Evolutionary conservation across 1,140 invertebrate species (phyloP), one percentile per base, ranked within the genome.

Genomic region (Halictus rubicundus): DNA sequence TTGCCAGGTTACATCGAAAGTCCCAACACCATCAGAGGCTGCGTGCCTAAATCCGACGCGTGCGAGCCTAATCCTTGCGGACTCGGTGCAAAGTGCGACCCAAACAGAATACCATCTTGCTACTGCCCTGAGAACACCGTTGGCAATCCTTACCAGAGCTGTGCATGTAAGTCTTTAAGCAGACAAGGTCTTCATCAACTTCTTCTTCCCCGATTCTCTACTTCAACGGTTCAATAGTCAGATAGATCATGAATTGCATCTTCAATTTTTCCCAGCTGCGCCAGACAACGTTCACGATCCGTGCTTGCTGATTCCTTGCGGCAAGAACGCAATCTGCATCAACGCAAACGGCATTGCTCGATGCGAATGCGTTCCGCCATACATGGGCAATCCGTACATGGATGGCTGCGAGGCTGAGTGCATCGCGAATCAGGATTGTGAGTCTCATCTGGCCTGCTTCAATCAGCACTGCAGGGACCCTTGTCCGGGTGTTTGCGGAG

Each of bases 11-110:
- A 95, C 89, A 94, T 97, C 19, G 97, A 98, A 92, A 97, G 96
- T 90, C 96, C 96, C 1, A 98, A 98, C 86, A 98, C 97, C 0
- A 95, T 98, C 61, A 94, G 97, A 89, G 97, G 97, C 39, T 98
- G 97, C 88, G 92, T 97, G 2, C 95, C 96, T 86, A 94, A 95
- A 77, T 93, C 94, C 37, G 97, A 97, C 91, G 95, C 96, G 2
- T 98, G 97, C 86, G 95, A 97, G 82, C 96, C 96, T 7, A 97
- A 96, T 87, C 95, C 96, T 1, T 98, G 97, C 90, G 97, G 97
- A 42, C 87, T 91, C 46, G 95, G 96, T 10, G 97, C 97, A 61
- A 93, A 96, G 59, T 98, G 97, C 88, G 96, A 98, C 92, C 95
- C 96, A 19, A 95, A 95, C 74, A 94, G 95, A 83, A 93, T 94